Evolutionary conservation across 2,113 vertebrate genomes (phyloP).

Genomic region (Peromyscus leucopus): DNA sequence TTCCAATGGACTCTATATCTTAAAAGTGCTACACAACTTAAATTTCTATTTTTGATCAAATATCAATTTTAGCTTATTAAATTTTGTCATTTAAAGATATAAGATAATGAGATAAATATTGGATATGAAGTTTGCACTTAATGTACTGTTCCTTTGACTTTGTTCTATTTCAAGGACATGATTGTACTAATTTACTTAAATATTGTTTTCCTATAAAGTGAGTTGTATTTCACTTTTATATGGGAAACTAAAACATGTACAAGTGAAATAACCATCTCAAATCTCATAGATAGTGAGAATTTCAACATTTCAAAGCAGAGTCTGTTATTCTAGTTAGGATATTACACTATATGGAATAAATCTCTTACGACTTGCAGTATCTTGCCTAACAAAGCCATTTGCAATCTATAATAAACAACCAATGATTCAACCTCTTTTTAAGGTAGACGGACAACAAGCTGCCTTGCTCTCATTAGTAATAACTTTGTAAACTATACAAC

Average conservation of each 20-base stretch:
- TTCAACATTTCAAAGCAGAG: background rate
- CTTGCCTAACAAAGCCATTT: background rate
- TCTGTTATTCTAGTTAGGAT: background rate
- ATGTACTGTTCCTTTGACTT: background rate
- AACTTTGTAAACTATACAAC: no score
- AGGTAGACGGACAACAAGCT: background rate
- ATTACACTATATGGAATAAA: background rate
- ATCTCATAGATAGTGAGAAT: background rate
- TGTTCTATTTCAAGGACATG: background rate
- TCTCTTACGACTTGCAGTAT: background rate
- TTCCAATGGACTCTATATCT: background rate
- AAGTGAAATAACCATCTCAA: background rate
- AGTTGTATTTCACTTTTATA: background rate
- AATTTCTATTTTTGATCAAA: background rate
- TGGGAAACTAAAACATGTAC: background rate
- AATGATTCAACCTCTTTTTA: background rate
- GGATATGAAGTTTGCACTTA: background rate
- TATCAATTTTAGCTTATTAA: background rate
- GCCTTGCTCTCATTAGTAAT: background rate
- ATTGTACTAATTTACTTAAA: background rate
- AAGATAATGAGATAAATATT: background rate
- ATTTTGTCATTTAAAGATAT: background rate
- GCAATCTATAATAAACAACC: background rate
- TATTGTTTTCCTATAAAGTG: background rate
- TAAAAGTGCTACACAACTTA: background rate